Evolutionary conservation across 2,113 vertebrate species (phyloP), one percentile per base, ranked within the genome.

Genomic region (Ictalurus punctatus): DNA sequence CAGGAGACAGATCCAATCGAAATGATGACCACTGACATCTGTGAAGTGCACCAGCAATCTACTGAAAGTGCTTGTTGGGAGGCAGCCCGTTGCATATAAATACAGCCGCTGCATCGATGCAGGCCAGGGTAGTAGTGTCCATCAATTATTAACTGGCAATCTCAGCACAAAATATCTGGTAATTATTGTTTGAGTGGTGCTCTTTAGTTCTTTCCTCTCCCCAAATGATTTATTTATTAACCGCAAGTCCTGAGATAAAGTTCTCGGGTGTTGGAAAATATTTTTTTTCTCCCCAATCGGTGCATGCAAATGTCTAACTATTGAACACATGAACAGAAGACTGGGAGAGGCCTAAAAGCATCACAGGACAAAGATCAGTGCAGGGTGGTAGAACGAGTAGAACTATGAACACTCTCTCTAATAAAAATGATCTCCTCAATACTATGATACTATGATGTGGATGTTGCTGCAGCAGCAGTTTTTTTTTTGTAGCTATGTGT

Each of bases 151-250:
- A 94, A 96, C 92, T 89, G 93, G 93, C 91, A 90, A 92, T 93
- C 93, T 96, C 94, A 96, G 95, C 94, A 90, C 90, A 95, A 95
- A 93, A 92, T 84, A 92, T 90, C 63, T 80, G 95, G 89, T 95
- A 96, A 95, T 96, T 95, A 95, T 96, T 96, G 95, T 96, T 96
- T 95, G 95, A 96, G 95, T 95, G 95, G 93, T 94, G 90, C 92
- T 93, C 94, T 94, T 94, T 89, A 91, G 86, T 89, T 91, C 84
- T 89, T 92, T 91, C 90, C 89, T 91, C 71, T 59, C 37, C 61
- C 90, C 86, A 74, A 69, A 93, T 94, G 85, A 95, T 92, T 95
- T 94, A 95, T 95, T 95, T 89, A 95, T 96, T 93, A 94, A 95
- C 93, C 91, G 54, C 25, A 76, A 88, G 65, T 58, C 58, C 30